Evolutionary conservation across 2,113 vertebrate genomes (phyloP).

Genomic region (Callocephalon fimbriatum): DNA sequence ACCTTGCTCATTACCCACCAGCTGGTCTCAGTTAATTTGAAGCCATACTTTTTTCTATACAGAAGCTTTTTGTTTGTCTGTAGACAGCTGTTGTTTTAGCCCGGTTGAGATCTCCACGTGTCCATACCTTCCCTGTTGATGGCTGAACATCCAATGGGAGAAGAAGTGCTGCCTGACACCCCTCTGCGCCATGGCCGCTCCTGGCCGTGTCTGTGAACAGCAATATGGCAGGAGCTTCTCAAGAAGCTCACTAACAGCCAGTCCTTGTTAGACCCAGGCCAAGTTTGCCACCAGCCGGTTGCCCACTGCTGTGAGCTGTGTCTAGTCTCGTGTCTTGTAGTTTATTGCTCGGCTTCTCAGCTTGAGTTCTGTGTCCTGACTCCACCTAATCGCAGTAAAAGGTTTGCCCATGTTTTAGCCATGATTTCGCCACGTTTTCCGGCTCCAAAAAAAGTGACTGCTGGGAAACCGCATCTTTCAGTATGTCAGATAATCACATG

Average conservation of each 20-base stretch:
- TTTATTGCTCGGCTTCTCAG: conserved; percentile 48
- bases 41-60: conserved; percentile 46
- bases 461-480: not conserved
- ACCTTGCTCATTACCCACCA: not conserved
- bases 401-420: conserved; percentile 34
- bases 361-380: conserved; percentile 50
- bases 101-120: not conserved
- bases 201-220: not conserved
- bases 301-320: not conserved
- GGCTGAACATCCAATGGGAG: not conserved
- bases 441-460: not conserved
- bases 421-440: not conserved
- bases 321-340: conserved; percentile 58
- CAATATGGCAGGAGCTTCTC: not conserved
- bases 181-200: not conserved
- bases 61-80: not conserved
- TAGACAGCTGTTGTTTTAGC: not conserved
- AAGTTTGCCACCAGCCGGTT: not conserved
- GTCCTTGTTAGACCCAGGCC: not conserved
- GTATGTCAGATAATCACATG: not conserved
- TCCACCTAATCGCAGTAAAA: conserved; percentile 16
- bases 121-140: not conserved
- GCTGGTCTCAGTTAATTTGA: conserved; percentile 27
- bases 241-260: not conserved
- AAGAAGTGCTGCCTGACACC: not conserved